These are phyloP conservation scores for Drosophila auraria DNA, from an alignment of 1,140 invertebrate genomes.

Conservation along the genomic window DNA sequence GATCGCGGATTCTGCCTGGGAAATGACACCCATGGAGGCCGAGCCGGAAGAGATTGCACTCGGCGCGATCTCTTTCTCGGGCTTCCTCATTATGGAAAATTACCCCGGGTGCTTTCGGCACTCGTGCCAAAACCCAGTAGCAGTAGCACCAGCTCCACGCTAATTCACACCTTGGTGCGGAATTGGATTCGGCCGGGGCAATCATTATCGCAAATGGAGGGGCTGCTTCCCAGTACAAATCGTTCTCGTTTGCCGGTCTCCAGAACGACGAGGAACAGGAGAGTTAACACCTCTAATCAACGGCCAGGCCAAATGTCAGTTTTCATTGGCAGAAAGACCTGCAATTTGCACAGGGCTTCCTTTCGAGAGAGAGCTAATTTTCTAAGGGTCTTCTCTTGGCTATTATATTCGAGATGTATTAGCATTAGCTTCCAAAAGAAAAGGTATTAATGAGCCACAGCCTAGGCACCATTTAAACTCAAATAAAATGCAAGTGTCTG, in stretches of 20 bases:
- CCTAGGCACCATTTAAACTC: neutral
- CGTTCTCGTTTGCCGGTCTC: slow-evolving; percentile 28
- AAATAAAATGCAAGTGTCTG: neutral
- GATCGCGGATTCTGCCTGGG: slow-evolving; percentile 38
- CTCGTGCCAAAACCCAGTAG: slow-evolving; percentile 33
- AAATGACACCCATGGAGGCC: slow-evolving; percentile 44
- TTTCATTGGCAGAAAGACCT: slow-evolving; percentile 20
- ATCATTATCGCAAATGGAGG: slow-evolving; percentile 21
- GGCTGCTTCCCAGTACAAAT: slow-evolving; percentile 5
- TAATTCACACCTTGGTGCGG: slow-evolving; percentile 33
- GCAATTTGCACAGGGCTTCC: slow-evolving; percentile 25
- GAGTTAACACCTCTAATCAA: slow-evolving; percentile 20
- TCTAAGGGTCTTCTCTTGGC: neutral
- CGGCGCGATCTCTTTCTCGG: slow-evolving; percentile 16
- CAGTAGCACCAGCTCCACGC: slow-evolving; percentile 6
- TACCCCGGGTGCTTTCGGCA: slow-evolving; percentile 16
- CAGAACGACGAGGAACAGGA: neutral
- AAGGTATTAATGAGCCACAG: neutral
- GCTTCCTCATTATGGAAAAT: slow-evolving; percentile 38
- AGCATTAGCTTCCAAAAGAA: neutral
- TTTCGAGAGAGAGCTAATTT: neutral
- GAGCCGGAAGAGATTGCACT: slow-evolving; percentile 55
- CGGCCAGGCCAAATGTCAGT: slow-evolving; percentile 29
- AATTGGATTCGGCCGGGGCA: slow-evolving; percentile 9
- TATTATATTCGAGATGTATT: neutral